These are phyloP conservation scores for Venusia cambrica DNA, from an alignment of 2,888 invertebrate species.

Conservation along the genomic window DNA sequence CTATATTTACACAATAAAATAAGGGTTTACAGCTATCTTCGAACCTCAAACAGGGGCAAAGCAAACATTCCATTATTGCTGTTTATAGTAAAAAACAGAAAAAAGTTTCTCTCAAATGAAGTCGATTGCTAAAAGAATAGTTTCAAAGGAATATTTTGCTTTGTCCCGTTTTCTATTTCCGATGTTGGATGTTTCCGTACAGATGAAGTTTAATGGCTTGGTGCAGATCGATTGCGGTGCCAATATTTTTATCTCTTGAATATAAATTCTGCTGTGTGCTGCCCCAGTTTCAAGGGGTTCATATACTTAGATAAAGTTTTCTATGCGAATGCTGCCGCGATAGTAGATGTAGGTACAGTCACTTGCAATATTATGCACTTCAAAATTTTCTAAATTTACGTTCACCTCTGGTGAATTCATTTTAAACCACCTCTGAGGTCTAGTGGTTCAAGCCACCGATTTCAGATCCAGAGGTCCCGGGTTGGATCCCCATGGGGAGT, in stretches of 20 bases:
- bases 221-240: conserved; percentile 55
- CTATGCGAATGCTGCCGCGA: too few relatives aligned
- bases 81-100: conserved; percentile 28
- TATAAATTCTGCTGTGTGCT: conserved; percentile 31
- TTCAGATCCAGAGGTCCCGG: too few relatives aligned
- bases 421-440: too few relatives aligned
- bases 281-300: conserved; percentile 46
- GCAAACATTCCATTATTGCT: conserved; percentile 12
- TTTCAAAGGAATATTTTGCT: conserved; percentile 63
- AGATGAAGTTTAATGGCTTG: conserved; percentile 67
- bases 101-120: conserved; percentile 50
- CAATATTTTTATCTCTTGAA: conserved; percentile 69
- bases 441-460: too few relatives aligned
- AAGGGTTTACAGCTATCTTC: conserved; percentile 10
- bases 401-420: too few relatives aligned
- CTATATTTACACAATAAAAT: conserved; percentile 12
- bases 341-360: too few relatives aligned
- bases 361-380: too few relatives aligned
- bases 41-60: conserved; percentile 26
- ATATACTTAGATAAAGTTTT: too few relatives aligned
- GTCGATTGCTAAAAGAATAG: conserved; percentile 44
- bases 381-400: too few relatives aligned
- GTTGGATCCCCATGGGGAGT: too few relatives aligned
- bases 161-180: conserved; percentile 56
- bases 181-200: conserved; percentile 60